A percentile compares a stretch with the other conserved stretches of the same genome.
Conservation (phyloP, 1,140 invertebrate species). For the Lordiphosa stackelbergi region DNA sequence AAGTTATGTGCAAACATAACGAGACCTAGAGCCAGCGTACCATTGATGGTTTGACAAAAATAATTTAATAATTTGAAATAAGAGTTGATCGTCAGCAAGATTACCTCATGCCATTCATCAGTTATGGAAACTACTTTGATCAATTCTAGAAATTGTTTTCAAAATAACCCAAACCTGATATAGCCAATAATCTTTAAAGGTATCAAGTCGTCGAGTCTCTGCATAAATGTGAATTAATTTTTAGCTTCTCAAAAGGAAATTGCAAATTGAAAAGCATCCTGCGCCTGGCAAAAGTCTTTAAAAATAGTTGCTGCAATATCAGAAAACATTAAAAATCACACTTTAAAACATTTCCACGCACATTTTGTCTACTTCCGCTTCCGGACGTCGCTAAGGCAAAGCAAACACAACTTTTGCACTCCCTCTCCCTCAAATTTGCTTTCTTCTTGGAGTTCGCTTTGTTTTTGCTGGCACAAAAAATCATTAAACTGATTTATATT, state of each 20-base stretch:
- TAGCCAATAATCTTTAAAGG: neutral
- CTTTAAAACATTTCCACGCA: constrained; percentile 39
- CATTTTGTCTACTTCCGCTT: constrained; percentile 57
- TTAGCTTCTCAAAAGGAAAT: constrained; percentile 19
- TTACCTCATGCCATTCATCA: no score
- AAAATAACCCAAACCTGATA: no score
- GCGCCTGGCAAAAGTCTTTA: constrained; percentile 2
- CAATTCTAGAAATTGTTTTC: no score
- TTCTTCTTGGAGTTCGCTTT: constrained; percentile 23
- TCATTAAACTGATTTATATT: constrained; percentile 70
- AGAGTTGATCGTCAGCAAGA: no score
- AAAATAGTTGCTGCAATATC: neutral
- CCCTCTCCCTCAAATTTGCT: constrained; percentile 8
- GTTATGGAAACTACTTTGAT: no score
- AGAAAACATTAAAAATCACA: constrained; percentile 2
- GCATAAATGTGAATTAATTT: neutral
- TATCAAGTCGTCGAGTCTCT: neutral
- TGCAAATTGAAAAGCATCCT: constrained; percentile 14
- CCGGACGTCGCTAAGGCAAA: constrained; percentile 44
- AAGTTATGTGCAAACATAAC: no score
- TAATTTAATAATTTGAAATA: no score
- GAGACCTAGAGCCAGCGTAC: no score
- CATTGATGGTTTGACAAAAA: no score
- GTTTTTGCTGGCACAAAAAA: constrained; percentile 55
- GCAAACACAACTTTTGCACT: constrained; percentile 38